Evolutionary conservation across 2,113 vertebrate species (phyloP).

Genomic region (Pangasianodon gigas): DNA sequence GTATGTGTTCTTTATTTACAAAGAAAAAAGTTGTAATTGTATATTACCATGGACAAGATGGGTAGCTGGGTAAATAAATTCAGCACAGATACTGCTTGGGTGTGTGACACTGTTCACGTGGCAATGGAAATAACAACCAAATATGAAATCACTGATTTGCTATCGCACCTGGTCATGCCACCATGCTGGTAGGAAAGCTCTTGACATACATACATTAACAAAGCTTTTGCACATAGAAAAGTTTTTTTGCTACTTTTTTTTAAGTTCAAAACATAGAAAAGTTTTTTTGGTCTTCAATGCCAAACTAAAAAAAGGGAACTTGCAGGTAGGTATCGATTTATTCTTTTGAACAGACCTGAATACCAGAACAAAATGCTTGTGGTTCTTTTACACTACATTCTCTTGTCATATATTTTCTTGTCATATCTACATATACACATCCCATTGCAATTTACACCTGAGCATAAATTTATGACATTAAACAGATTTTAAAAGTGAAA

Average conservation of each 20-base stretch:
- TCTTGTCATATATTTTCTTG: background rate
- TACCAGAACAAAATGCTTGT: background rate
- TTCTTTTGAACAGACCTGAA: conserved; percentile 32
- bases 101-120: no score
- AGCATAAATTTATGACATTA: conserved; percentile 34
- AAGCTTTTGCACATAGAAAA: background rate
- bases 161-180: no score
- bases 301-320: background rate
- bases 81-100: background rate
- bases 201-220: background rate
- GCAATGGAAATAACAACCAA: no score
- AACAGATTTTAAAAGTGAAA: conserved; percentile 15
- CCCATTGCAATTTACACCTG: conserved; percentile 15
- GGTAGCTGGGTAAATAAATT: no score
- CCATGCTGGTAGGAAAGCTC: background rate
- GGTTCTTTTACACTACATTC: background rate
- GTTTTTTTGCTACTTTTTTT: no score
- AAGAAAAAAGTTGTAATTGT: no score
- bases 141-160: no score
- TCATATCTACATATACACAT: background rate
- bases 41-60: no score
- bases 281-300: background rate
- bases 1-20: no score
- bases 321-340: conserved; percentile 16
- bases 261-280: no score